A percentile compares a stretch with the other conserved stretches of the same genome.
phyloP scores from a whole-genome alignment of 2,797 vertebrate species.

The Lepilemur ruficaudatus region DNA sequence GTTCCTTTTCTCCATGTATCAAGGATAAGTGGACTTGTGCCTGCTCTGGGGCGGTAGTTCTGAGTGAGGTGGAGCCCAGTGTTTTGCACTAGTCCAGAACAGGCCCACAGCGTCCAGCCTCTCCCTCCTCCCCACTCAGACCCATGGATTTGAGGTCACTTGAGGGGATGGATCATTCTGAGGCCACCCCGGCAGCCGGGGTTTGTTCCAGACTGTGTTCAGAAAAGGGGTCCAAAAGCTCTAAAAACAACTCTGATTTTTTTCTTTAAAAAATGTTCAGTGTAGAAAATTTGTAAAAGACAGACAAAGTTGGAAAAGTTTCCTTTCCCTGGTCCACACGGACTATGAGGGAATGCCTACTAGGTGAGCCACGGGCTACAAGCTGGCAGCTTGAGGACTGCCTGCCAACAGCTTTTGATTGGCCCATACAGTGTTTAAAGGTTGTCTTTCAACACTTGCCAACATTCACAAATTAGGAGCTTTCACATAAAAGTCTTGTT shows the following conservation, averaged over 20 bases:
- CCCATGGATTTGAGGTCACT: not conserved
- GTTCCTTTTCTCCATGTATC: not conserved
- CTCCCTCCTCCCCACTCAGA: not conserved
- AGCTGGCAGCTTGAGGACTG: not conserved
- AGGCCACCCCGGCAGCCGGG: constrained; percentile 21
- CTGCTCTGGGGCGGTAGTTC: too few species aligned
- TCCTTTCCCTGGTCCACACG: not conserved
- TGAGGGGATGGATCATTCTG: not conserved
- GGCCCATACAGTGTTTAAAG: not conserved
- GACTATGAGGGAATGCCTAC: not conserved
- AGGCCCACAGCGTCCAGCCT: not conserved
- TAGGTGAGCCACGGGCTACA: constrained; percentile 33
- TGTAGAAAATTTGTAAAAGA: not conserved
- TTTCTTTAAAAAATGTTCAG: not conserved
- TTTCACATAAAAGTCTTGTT: constrained; percentile 42
- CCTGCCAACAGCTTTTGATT: not conserved
- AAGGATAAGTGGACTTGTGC: not conserved
- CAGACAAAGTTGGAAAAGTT: not conserved
- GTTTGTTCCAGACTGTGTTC: constrained; percentile 37
- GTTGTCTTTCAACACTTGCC: constrained; percentile 22
- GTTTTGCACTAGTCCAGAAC: not conserved
- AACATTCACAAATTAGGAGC: constrained; percentile 41
- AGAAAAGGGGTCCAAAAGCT: constrained; percentile 40
- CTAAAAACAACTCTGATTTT: constrained; percentile 31
- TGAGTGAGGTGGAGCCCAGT: not conserved